phyloP scores from a whole-genome alignment of 2,888 invertebrate genomes.

The Lasioglossum lativentre region DNA sequence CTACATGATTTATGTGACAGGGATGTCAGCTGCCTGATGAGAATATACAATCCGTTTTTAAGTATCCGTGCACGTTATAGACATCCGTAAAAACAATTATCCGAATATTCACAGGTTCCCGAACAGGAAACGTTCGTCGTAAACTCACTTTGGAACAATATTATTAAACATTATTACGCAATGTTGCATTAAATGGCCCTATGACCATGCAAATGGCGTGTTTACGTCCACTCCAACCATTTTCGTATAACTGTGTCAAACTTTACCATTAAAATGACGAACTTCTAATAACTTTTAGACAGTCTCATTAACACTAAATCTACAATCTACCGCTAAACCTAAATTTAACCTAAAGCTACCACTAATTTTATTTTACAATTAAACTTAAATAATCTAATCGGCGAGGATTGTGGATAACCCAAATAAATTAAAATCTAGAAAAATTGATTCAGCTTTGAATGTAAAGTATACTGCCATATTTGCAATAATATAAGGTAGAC shows the following conservation, averaged over 20 bases:
- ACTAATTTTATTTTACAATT: too few relatives aligned
- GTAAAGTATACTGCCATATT: too few relatives aligned
- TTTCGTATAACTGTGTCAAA: background rate
- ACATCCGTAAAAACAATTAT: slow-evolving; percentile 32
- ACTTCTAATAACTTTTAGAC: background rate
- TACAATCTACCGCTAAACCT: background rate
- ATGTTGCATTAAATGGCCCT: background rate
- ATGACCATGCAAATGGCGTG: background rate
- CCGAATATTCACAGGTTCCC: slow-evolving; percentile 44
- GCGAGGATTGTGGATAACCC: too few relatives aligned
- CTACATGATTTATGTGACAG: slow-evolving; percentile 48
- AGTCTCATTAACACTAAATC: background rate
- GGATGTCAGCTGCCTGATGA: slow-evolving; percentile 36
- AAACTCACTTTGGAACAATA: background rate
- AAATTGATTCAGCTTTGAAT: too few relatives aligned
- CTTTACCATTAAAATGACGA: background rate
- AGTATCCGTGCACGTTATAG: slow-evolving; percentile 1
- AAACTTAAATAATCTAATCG: too few relatives aligned
- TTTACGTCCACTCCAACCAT: background rate
- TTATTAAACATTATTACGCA: background rate
- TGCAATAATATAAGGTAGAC: too few relatives aligned
- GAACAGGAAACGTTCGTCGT: slow-evolving; percentile 13
- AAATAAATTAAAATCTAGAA: too few relatives aligned
- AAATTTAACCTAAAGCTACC: background rate
- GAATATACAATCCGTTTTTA: slow-evolving; percentile 41